Evolutionary conservation across 2,888 invertebrate genomes (phyloP).

Genomic region (Baccha elongata): DNA sequence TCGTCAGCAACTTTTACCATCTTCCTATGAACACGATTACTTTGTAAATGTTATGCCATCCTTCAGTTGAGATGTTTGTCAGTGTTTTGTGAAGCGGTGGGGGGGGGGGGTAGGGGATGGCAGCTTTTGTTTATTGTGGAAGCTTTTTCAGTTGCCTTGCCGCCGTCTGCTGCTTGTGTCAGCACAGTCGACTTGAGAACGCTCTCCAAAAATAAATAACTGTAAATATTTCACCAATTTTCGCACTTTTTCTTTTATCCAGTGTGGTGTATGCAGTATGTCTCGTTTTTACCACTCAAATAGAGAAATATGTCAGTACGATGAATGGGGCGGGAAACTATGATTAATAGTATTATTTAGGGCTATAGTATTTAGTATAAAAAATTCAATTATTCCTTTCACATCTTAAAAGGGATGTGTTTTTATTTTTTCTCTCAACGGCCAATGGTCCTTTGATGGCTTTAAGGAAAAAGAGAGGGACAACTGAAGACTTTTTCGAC

Average conservation of each 20-base stretch:
- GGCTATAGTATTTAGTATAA: background rate
- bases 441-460: slow-evolving; percentile 59
- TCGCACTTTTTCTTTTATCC: slow-evolving; percentile 45
- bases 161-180: background rate
- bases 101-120: too few species aligned
- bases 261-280: slow-evolving; percentile 26
- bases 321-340: slow-evolving; percentile 39
- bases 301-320: slow-evolving; percentile 53
- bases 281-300: slow-evolving; percentile 42
- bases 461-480: too few species aligned
- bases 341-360: background rate
- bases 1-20: too few species aligned
- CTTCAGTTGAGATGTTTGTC: background rate
- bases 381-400: slow-evolving; percentile 66
- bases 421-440: slow-evolving; percentile 56
- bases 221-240: slow-evolving; percentile 58
- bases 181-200: slow-evolving; percentile 14
- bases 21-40: background rate
- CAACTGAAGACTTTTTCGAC: too few species aligned
- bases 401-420: slow-evolving; percentile 57
- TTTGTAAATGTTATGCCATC: slow-evolving; percentile 22
- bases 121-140: too few species aligned
- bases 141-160: background rate
- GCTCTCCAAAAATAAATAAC: slow-evolving; percentile 43
- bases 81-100: too few species aligned